These are phyloP conservation scores for Gobius niger DNA, from an alignment of 2,113 vertebrate species.

Conservation along the genomic window DNA sequence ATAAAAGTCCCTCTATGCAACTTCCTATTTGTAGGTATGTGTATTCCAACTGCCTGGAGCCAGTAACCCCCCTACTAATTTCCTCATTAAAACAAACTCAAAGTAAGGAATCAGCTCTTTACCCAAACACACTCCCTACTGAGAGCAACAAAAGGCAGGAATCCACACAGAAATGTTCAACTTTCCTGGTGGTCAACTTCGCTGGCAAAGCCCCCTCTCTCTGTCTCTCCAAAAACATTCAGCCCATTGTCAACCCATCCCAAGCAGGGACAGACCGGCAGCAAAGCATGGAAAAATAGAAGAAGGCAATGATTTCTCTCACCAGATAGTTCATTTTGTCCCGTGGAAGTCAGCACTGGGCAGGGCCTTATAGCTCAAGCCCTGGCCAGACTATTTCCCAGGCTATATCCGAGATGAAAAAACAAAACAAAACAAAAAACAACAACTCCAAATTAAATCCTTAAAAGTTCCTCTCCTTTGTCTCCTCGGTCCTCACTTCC, in stretches of 20 bases:
- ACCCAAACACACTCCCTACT: slow-evolving; percentile 39
- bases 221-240: slow-evolving; percentile 21
- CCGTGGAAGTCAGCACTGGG: slow-evolving; percentile 25
- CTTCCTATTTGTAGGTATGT: neutral
- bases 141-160: slow-evolving; percentile 65
- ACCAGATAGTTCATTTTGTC: slow-evolving; percentile 72
- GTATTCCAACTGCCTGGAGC: neutral
- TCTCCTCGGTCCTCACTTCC: slow-evolving; percentile 9
- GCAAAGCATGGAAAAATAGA: slow-evolving; percentile 16
- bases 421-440: neutral
- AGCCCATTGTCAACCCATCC: slow-evolving; percentile 20
- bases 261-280: slow-evolving; percentile 9
- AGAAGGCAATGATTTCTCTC: slow-evolving; percentile 46
- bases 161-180: slow-evolving; percentile 56
- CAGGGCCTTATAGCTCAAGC: slow-evolving; percentile 48
- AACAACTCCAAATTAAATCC: slow-evolving; percentile 32
- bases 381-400: slow-evolving; percentile 34
- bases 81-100: neutral
- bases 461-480: slow-evolving; percentile 19
- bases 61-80: neutral
- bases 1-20: neutral
- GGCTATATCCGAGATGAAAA: slow-evolving; percentile 26
- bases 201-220: slow-evolving; percentile 16
- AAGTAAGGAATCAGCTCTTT: neutral
- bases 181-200: slow-evolving; percentile 17